These are phyloP conservation scores for Tychaedon coryphoeus DNA, from an alignment of 2,113 vertebrate species.

Conservation along the genomic window DNA sequence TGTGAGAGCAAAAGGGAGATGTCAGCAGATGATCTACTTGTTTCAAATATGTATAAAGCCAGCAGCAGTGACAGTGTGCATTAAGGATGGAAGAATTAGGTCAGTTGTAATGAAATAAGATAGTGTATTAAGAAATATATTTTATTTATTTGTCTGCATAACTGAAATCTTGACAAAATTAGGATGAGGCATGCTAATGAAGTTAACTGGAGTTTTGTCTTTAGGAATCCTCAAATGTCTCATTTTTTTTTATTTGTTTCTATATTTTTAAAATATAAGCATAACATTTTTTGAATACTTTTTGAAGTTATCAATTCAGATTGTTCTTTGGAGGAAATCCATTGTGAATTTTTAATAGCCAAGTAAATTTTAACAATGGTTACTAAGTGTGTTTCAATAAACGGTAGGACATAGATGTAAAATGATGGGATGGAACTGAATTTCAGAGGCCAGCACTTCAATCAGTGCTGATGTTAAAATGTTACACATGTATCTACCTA, in stretches of 20 bases:
- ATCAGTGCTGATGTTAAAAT: neutral
- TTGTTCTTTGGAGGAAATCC: neutral
- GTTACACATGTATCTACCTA: fast-evolving
- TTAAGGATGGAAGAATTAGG: neutral
- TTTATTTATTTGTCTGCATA: neutral
- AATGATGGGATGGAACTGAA: neutral
- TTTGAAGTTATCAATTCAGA: neutral
- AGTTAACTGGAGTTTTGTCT: neutral
- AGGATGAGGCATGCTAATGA: neutral
- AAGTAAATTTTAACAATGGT: neutral
- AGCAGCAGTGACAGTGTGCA: neutral
- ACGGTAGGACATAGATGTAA: neutral
- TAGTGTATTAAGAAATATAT: neutral
- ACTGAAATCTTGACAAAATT: neutral
- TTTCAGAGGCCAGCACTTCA: neutral
- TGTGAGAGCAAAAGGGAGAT: neutral
- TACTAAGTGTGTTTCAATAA: neutral
- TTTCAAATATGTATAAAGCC: neutral
- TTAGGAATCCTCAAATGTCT: neutral
- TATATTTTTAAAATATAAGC: neutral
- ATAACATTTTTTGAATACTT: neutral
- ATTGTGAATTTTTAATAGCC: neutral
- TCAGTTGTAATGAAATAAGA: neutral
- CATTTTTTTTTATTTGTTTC: neutral
- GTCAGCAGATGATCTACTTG: neutral